Conservation (phyloP, 2,888 invertebrate genomes). For the Lasioglossum zephyrum region DNA sequence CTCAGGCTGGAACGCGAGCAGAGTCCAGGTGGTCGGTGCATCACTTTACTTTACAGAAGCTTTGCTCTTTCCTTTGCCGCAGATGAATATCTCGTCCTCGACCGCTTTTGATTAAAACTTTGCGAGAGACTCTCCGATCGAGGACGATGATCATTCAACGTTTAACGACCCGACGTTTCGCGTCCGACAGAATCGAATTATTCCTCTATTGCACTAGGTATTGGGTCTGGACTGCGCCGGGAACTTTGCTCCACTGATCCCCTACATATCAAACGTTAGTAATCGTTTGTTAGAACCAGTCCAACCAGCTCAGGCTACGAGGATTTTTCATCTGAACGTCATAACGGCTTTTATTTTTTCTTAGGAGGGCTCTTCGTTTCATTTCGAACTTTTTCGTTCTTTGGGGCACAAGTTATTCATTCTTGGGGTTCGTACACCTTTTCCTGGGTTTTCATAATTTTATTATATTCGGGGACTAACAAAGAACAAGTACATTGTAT, state of each 20-base stretch:
- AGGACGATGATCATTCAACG: slow-evolving; percentile 19
- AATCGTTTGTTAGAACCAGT: neutral
- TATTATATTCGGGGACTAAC: no score
- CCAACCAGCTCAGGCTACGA: neutral
- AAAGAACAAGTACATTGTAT: no score
- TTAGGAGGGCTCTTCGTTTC: neutral
- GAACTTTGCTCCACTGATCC: neutral
- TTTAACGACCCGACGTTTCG: slow-evolving; percentile 13
- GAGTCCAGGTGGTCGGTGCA: slow-evolving; percentile 24
- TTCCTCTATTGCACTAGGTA: neutral
- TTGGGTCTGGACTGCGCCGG: neutral
- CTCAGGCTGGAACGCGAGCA: slow-evolving; percentile 61
- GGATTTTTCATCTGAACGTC: neutral
- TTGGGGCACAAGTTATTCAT: neutral
- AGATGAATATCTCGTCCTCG: slow-evolving; percentile 41
- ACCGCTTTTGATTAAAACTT: slow-evolving; percentile 44
- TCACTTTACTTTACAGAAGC: neutral
- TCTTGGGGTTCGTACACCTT: neutral
- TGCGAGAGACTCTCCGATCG: neutral
- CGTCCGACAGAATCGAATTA: slow-evolving; percentile 19
- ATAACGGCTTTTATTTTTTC: neutral
- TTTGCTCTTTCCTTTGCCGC: slow-evolving; percentile 39
- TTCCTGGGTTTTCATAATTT: no score
- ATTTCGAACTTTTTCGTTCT: neutral
- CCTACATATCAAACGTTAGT: neutral